These are phyloP conservation scores for Chaetodon trifasciatus DNA, from an alignment of 2,797 vertebrate genomes.

Conservation along the genomic window DNA sequence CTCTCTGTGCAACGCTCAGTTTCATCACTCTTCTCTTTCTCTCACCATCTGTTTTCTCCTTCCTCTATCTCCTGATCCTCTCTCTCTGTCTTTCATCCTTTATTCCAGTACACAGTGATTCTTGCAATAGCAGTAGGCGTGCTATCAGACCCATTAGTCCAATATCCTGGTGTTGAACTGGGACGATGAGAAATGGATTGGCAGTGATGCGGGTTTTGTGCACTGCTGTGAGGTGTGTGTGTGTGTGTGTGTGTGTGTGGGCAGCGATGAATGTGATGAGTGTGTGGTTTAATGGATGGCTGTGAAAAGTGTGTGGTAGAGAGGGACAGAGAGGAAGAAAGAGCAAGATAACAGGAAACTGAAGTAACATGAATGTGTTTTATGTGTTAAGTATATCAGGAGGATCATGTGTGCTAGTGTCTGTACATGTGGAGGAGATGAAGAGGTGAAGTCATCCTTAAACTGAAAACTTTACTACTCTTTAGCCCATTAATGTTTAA, in stretches of 20 bases:
- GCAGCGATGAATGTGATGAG: constrained; percentile 54
- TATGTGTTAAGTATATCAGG: neutral
- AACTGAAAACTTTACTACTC: neutral
- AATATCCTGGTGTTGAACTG: constrained; percentile 66
- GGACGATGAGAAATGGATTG: constrained; percentile 71
- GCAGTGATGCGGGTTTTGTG: constrained; percentile 51
- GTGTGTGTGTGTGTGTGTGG: constrained; percentile 50
- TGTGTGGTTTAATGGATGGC: constrained; percentile 71
- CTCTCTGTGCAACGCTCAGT: constrained; percentile 42
- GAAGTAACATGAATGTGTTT: constrained; percentile 1
- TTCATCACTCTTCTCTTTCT: constrained; percentile 50
- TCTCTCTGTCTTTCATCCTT: constrained; percentile 31
- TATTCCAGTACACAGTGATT: constrained; percentile 48
- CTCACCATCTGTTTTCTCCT: constrained; percentile 41
- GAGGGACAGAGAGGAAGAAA: constrained; percentile 30
- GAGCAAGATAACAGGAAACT: constrained; percentile 38
- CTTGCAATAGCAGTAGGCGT: constrained; percentile 63
- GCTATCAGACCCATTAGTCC: constrained; percentile 73
- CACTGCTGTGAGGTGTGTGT: constrained; percentile 47
- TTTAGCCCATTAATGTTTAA: neutral
- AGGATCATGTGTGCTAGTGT: neutral
- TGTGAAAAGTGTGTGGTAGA: constrained; percentile 52
- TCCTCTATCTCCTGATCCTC: constrained; percentile 8
- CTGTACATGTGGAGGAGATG: neutral
- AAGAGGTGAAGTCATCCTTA: neutral